Conservation (phyloP, 2,113 vertebrate species). For the Pollachius pollachius region DNA sequence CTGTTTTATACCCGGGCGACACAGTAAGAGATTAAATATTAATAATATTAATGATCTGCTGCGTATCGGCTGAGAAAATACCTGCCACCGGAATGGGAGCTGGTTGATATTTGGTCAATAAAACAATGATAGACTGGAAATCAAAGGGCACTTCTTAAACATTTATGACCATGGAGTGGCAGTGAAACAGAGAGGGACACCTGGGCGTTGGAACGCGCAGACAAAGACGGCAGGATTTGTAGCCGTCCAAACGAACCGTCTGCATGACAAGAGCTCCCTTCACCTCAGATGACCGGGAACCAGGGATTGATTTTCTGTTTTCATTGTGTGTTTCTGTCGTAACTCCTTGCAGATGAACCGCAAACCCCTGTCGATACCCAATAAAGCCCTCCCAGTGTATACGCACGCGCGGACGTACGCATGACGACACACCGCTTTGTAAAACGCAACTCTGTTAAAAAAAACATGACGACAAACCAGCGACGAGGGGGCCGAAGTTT, state of each 20-base stretch:
- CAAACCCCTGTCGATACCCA: no score
- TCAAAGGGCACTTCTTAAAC: constrained; percentile 82
- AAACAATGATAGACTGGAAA: constrained; percentile 80
- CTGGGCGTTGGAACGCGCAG: constrained; percentile 60
- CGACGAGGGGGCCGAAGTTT: constrained; percentile 18
- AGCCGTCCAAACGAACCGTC: constrained; percentile 53
- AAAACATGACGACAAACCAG: no score
- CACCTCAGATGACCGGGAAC: constrained; percentile 50
- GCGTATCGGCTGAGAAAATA: constrained; percentile 77
- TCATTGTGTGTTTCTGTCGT: background rate
- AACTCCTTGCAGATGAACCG: no score
- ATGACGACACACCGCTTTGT: no score
- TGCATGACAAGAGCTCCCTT: constrained; percentile 58
- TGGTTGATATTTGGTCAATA: constrained; percentile 78
- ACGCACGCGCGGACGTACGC: no score
- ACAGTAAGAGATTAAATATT: constrained; percentile 78
- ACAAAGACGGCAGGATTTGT: constrained; percentile 63
- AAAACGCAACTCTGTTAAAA: no score
- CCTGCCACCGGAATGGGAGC: constrained; percentile 71
- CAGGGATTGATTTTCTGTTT: constrained; percentile 9
- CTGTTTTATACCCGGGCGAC: constrained; percentile 65
- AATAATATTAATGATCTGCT: constrained; percentile 75
- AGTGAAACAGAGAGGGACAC: constrained; percentile 57
- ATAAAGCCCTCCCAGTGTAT: no score
- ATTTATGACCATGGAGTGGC: constrained; percentile 75